Percentiles rank a stretch among this genome's conserved stretches.
These are phyloP conservation scores for Phaethornis superciliosus DNA, from an alignment of 2,113 vertebrate genomes.

Conservation along the genomic window DNA sequence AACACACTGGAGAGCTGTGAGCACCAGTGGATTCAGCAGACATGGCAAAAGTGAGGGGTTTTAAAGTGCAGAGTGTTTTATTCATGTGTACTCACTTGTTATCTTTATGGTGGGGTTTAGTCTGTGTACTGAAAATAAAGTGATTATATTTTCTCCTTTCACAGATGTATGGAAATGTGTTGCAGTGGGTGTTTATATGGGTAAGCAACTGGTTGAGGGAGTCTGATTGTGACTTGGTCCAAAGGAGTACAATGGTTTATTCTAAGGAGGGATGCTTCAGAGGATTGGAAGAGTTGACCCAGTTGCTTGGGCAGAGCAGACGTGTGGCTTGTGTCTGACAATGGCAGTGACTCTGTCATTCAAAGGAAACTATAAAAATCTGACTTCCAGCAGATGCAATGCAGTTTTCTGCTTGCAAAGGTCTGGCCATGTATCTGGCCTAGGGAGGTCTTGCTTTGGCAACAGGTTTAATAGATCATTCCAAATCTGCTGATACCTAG, in stretches of 20 bases:
- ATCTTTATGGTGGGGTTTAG: conserved; percentile 32
- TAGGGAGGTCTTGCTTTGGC: background rate
- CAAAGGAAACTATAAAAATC: background rate
- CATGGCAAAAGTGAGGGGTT: background rate
- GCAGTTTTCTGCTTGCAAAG: background rate
- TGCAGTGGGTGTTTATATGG: background rate
- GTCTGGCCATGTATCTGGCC: background rate
- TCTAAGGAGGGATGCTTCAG: background rate
- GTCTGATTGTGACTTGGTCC: background rate
- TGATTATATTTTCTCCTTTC: conserved; percentile 63
- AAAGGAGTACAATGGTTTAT: background rate
- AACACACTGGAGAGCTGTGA: background rate
- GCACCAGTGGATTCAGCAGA: background rate
- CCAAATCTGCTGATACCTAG: background rate
- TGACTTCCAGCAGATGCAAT: background rate
- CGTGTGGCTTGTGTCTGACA: background rate
- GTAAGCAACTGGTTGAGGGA: background rate
- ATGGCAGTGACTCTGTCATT: background rate
- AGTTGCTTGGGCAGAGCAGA: background rate
- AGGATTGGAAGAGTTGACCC: background rate
- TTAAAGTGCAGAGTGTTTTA: conserved; percentile 49
- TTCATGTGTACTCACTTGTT: conserved; percentile 54
- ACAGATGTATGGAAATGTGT: background rate
- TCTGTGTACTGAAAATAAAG: conserved; percentile 76
- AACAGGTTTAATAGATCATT: background rate